Evolutionary conservation across 2,113 vertebrate species (phyloP).

Genomic region (Numenius arquata): DNA sequence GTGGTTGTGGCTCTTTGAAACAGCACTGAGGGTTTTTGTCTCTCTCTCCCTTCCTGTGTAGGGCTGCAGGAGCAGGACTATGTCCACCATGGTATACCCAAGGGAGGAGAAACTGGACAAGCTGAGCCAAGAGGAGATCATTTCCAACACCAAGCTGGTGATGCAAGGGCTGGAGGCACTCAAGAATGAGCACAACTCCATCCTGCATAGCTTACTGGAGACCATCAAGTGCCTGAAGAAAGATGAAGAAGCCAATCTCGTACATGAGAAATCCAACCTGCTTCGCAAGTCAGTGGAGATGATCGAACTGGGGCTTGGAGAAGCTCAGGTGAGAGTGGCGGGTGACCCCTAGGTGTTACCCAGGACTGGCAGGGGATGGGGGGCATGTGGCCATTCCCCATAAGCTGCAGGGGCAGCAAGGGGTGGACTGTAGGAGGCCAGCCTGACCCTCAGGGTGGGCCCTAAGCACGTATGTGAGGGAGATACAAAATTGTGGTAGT

Average conservation of each 20-base stretch:
- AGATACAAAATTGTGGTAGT: not conserved
- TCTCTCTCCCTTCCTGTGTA: not conserved
- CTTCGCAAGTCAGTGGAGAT: conserved; percentile 97
- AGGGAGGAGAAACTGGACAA: conserved; percentile 93
- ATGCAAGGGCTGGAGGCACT: conserved; percentile 97
- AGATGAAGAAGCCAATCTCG: conserved; percentile 95
- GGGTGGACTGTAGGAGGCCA: not conserved
- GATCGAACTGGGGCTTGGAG: conserved; percentile 95
- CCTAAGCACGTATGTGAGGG: not conserved
- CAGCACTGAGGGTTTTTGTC: not conserved
- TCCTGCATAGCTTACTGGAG: conserved; percentile 94
- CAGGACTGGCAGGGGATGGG: not conserved
- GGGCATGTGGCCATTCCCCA: not conserved
- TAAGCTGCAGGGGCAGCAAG: not conserved
- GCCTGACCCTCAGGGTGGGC: not conserved
- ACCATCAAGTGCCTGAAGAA: conserved; percentile 98
- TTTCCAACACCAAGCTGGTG: conserved; percentile 95
- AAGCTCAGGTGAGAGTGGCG: conserved; percentile 87
- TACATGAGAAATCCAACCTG: conserved; percentile 95
- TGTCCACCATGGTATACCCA: conserved; percentile 91
- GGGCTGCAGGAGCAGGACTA: conserved; percentile 65
- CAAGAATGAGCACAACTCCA: conserved; percentile 97
- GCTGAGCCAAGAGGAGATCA: conserved; percentile 96
- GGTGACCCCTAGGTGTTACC: not conserved
- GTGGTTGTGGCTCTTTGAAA: not conserved